A percentile compares a stretch with the other conserved stretches of the same genome.
Conservation (phyloP, 2,113 vertebrate genomes). For the Nerophis lumbriciformis region DNA sequence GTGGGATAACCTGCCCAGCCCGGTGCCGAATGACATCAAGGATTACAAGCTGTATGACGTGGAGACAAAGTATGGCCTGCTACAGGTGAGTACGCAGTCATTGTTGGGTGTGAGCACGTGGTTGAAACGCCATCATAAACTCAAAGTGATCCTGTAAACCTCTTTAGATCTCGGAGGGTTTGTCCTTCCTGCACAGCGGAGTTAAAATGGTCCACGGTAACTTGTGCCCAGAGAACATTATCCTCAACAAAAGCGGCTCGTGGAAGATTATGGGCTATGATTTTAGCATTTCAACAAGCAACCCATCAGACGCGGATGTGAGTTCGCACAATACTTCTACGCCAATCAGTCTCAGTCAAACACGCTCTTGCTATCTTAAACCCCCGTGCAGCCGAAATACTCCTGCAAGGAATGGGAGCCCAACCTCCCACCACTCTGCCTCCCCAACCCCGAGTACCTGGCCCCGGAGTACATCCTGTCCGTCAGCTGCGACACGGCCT, state of each 20-base stretch:
- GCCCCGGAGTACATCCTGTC: conserved; percentile 98
- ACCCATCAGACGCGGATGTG: conserved; percentile 92
- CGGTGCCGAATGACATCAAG: conserved; percentile 88
- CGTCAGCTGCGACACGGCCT: conserved; percentile 94
- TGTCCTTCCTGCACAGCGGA: conserved; percentile 94
- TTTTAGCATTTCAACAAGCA: conserved; percentile 89
- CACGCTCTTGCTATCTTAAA: neutral
- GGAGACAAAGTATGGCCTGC: conserved; percentile 93
- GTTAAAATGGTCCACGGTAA: conserved; percentile 99
- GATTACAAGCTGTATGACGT: conserved; percentile 96
- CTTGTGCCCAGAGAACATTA: conserved; percentile 90
- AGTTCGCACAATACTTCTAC: neutral
- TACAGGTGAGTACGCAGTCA: conserved; percentile 78
- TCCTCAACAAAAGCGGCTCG: conserved; percentile 94
- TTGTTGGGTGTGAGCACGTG: neutral
- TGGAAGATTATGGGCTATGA: conserved; percentile 99
- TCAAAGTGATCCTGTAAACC: neutral
- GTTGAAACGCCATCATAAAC: neutral
- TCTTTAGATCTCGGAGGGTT: conserved; percentile 88
- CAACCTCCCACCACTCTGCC: conserved; percentile 90
- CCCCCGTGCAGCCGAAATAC: conserved; percentile 78
- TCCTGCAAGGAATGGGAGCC: conserved; percentile 97
- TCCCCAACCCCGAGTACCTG: conserved; percentile 95
- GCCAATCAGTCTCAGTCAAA: too few relatives aligned
- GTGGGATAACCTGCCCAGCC: conserved; percentile 91